A percentile compares a stretch with the other conserved stretches of the same genome.
Evolutionary conservation across 2,888 invertebrate genomes (phyloP).

Genomic region (Drosophila kuntzei): DNA sequence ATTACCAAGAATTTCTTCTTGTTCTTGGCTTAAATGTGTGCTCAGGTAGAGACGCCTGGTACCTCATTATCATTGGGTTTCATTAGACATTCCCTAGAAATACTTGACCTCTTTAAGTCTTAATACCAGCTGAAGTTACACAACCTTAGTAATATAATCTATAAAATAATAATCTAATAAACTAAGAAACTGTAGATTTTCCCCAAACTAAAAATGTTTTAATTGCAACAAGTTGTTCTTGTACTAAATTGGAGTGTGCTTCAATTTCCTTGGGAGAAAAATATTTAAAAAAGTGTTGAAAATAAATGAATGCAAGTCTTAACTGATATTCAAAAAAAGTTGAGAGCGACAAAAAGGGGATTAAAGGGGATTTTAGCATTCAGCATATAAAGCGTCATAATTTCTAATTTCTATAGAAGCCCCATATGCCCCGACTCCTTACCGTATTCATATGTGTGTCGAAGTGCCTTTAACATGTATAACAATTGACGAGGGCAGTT

Average conservation of each 20-base stretch:
- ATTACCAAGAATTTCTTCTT: neutral
- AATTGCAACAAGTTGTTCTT: neutral
- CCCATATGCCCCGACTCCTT: neutral
- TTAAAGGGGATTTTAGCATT: conserved; percentile 10
- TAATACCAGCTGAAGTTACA: neutral
- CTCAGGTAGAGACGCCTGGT: neutral
- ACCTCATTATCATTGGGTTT: conserved; percentile 15
- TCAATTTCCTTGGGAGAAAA: neutral
- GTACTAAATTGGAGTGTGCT: neutral
- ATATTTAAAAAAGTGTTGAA: neutral
- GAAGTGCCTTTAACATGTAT: neutral
- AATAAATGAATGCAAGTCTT: neutral
- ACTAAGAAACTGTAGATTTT: neutral
- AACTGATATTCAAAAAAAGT: neutral
- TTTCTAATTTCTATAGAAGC: conserved; percentile 15
- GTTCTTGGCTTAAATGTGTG: neutral
- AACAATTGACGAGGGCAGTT: neutral
- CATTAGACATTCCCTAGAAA: neutral
- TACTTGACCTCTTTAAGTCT: neutral
- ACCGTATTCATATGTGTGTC: neutral
- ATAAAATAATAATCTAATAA: too few relatives aligned
- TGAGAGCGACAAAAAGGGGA: conserved; percentile 1
- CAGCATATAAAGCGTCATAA: conserved; percentile 8
- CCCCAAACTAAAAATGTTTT: neutral
- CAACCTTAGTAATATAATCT: neutral